These are phyloP conservation scores for Dinomys branickii DNA, from an alignment of 2,113 vertebrate species.

Conservation along the genomic window DNA sequence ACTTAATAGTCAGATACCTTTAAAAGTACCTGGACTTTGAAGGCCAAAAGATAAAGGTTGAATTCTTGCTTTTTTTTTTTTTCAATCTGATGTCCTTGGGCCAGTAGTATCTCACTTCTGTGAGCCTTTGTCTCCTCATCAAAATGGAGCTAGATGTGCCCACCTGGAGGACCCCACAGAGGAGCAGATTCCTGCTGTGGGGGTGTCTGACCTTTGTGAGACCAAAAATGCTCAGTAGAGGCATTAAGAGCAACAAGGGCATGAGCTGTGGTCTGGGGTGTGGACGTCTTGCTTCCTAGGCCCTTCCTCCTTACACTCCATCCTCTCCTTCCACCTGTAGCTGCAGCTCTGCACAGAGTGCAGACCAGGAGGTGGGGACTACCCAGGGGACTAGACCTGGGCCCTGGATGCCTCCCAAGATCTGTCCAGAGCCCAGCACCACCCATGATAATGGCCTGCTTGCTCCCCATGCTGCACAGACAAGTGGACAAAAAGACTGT, in stretches of 20 bases:
- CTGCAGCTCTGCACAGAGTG: neutral
- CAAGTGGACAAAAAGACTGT: neutral
- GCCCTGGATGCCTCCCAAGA: neutral
- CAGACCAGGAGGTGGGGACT: neutral
- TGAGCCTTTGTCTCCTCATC: neutral
- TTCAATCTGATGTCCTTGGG: neutral
- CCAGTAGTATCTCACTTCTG: neutral
- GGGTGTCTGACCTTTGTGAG: no score
- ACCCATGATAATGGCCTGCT: accelerated
- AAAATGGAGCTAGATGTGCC: neutral
- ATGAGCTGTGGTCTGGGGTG: neutral
- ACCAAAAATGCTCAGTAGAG: neutral
- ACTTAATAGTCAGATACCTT: neutral
- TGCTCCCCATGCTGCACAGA: neutral
- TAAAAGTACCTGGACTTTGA: neutral
- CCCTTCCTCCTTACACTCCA: no score
- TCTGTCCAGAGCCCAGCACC: neutral
- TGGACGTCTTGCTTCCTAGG: no score
- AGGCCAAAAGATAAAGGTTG: neutral
- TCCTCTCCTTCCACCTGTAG: neutral
- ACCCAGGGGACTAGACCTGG: neutral
- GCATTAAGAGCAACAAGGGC: neutral
- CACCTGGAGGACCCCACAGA: neutral
- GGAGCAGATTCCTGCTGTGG: neutral
- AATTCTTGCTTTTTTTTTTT: neutral